These are phyloP conservation scores for Sitodiplosis mosellana DNA, from an alignment of 1,140 invertebrate species.

Conservation along the genomic window DNA sequence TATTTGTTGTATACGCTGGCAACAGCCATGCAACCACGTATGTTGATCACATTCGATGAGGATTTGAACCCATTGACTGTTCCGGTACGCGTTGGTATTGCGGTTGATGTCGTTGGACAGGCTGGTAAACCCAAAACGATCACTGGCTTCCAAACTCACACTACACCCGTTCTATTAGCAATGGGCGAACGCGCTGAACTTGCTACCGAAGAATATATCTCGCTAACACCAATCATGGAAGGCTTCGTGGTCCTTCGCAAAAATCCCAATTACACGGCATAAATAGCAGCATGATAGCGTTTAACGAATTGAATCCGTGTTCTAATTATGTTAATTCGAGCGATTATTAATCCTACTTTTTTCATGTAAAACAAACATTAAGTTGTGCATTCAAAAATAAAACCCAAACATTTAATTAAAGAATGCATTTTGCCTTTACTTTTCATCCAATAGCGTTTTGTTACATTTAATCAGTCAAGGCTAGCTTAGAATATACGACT, in stretches of 20 bases:
- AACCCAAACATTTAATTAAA: too few species aligned
- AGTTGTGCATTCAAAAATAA: too few species aligned
- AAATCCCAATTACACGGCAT: constrained; percentile 37
- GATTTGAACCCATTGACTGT: constrained; percentile 85
- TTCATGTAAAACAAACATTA: not conserved
- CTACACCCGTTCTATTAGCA: constrained; percentile 90
- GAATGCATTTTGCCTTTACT: too few species aligned
- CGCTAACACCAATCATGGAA: constrained; percentile 93
- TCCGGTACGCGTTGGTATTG: constrained; percentile 90
- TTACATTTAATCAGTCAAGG: too few species aligned
- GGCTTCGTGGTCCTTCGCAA: constrained; percentile 97
- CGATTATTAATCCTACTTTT: not conserved
- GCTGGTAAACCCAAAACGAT: constrained; percentile 99
- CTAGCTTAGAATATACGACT: too few species aligned
- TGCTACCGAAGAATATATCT: constrained; percentile 93
- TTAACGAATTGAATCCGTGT: not conserved
- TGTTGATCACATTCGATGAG: constrained; percentile 99
- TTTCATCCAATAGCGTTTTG: too few species aligned
- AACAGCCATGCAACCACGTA: constrained; percentile 94
- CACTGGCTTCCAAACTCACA: constrained; percentile 98
- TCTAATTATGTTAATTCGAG: not conserved
- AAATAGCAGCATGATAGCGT: constrained; percentile 5
- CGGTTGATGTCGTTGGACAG: constrained; percentile 98
- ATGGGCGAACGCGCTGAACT: constrained; percentile 95
- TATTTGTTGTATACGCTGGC: constrained; percentile 92